These are phyloP conservation scores for Pogonophryne albipinna DNA, from an alignment of 2,797 vertebrate species.

Conservation along the genomic window DNA sequence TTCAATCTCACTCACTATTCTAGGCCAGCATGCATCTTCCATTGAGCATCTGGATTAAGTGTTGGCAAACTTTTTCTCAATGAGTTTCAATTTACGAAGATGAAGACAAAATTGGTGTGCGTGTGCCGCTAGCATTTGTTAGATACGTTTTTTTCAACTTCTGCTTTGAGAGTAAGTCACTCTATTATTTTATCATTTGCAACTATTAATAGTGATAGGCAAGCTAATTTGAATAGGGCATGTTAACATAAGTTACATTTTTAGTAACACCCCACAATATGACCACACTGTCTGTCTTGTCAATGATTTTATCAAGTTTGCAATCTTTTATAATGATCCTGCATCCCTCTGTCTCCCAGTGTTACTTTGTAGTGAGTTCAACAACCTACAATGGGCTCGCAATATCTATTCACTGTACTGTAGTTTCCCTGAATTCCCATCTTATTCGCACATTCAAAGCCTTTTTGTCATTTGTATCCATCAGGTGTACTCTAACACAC, in stretches of 20 bases:
- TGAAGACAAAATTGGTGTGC: not conserved
- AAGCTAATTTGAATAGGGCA: not conserved
- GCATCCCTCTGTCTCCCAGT: not conserved
- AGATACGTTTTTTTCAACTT: not conserved
- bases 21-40: not conserved
- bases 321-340: not conserved
- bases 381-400: not conserved
- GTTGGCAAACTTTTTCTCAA: not conserved
- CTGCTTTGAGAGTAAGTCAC: not conserved
- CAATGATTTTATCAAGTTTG: not conserved
- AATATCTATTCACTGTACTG: not conserved
- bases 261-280: no score
- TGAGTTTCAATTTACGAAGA: not conserved
- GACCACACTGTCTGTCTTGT: not conserved
- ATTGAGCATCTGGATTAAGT: conserved; percentile 3
- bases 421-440: not conserved
- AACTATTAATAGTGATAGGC: not conserved
- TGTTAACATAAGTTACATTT: not conserved
- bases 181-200: not conserved
- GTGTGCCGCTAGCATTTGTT: not conserved
- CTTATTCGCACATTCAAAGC: no score
- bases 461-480: not conserved
- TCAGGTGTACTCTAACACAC: not conserved
- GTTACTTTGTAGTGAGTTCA: conserved; percentile 22
- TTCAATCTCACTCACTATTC: not conserved